Evolutionary conservation across 2,888 invertebrate genomes (phyloP).

Genomic region (Stenodera caucasica): DNA sequence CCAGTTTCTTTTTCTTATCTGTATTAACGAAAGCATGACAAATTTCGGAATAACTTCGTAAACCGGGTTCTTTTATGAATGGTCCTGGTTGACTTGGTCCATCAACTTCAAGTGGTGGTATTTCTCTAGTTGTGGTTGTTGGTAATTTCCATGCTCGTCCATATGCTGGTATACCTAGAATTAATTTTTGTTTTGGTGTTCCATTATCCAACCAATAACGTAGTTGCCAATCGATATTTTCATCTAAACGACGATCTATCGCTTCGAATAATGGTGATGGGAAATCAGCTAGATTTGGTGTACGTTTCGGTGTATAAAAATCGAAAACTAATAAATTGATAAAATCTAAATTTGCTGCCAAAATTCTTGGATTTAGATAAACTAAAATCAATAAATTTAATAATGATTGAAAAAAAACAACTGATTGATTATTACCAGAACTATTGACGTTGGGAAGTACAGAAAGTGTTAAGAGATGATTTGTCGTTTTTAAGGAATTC

Average conservation of each 20-base stretch:
- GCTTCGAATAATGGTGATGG: conserved; percentile 1
- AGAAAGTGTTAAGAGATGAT: background rate
- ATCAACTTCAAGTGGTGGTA: conserved; percentile 7
- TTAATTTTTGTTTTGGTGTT: background rate
- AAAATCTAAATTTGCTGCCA: conserved; percentile 8
- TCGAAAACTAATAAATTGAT: conserved; percentile 1
- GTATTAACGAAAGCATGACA: conserved; percentile 3
- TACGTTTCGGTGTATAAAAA: conserved; percentile 7
- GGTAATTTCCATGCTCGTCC: conserved; percentile 1
- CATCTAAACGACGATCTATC: background rate
- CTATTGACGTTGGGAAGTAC: conserved; percentile 8
- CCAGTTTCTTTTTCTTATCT: background rate
- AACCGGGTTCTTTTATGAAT: background rate
- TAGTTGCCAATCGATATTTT: conserved; percentile 6
- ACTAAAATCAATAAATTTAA: background rate
- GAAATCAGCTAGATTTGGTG: conserved; percentile 1
- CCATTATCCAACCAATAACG: background rate
- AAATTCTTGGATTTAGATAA: background rate
- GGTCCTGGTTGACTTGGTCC: background rate
- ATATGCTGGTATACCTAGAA: background rate
- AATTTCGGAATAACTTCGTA: conserved; percentile 3
- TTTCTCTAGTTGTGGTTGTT: background rate
- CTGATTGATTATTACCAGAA: background rate
- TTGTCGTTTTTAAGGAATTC: background rate
- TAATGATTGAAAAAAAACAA: background rate